Conservation (phyloP, 2,113 vertebrate genomes). For the Neolamprologus modestus region DNA sequence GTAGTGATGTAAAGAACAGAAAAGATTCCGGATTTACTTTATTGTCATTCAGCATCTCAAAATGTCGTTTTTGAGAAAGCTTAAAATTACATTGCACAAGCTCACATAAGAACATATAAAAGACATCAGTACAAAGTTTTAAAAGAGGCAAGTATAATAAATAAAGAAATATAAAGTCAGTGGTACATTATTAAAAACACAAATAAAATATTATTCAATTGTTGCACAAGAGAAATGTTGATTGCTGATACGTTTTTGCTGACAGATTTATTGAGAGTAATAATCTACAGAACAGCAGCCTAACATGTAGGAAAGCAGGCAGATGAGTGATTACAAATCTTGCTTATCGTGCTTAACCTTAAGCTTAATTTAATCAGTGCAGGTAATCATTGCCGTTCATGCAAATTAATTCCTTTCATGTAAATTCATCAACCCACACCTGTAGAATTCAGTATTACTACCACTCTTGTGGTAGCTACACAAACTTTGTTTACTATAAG, state of each 20-base stretch:
- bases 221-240: background rate
- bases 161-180: background rate
- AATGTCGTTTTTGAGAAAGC: background rate
- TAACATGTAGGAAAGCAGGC: background rate
- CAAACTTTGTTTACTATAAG: background rate
- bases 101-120: background rate
- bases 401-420: background rate
- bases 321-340: background rate
- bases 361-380: background rate
- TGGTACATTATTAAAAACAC: background rate
- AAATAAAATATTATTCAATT: background rate
- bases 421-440: background rate
- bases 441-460: background rate
- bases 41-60: background rate
- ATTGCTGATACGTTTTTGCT: background rate
- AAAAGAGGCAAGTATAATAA: background rate
- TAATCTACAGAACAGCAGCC: background rate
- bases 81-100: background rate
- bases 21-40: background rate
- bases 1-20: background rate
- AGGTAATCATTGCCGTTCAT: background rate
- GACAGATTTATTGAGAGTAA: background rate
- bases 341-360: background rate
- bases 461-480: background rate
- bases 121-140: background rate